phyloP scores from a whole-genome alignment of 1,140 invertebrate species.

The Melitaea cinxia region DNA sequence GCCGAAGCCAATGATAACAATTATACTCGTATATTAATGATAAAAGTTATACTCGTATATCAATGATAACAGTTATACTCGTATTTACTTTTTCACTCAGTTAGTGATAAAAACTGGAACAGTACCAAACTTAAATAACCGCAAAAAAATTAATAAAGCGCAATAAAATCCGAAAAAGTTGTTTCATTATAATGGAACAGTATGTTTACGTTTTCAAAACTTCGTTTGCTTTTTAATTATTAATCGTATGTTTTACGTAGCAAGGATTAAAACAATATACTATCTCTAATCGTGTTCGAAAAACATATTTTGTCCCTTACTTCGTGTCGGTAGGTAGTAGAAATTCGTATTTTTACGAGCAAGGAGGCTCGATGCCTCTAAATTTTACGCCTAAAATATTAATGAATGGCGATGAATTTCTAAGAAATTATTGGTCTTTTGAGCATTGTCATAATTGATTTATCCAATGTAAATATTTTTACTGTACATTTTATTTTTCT shows the following conservation, averaged over 20 bases:
- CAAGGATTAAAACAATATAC: neutral
- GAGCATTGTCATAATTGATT: conserved; percentile 8
- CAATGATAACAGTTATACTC: too few species aligned
- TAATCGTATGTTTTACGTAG: neutral
- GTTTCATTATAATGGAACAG: conserved; percentile 12
- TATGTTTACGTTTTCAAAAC: neutral
- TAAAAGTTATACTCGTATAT: too few species aligned
- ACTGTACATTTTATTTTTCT: neutral
- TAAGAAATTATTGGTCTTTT: conserved; percentile 14
- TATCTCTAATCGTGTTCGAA: neutral
- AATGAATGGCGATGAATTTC: conserved; percentile 23
- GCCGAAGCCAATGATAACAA: too few species aligned
- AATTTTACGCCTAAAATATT: conserved; percentile 23
- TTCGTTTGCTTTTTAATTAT: neutral
- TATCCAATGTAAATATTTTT: neutral
- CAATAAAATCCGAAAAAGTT: too few species aligned
- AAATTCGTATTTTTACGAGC: conserved; percentile 28
- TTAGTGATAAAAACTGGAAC: too few species aligned
- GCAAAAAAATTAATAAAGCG: too few species aligned
- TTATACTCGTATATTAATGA: too few species aligned
- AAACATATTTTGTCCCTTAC: conserved; percentile 25
- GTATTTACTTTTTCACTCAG: too few species aligned
- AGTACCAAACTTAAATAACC: neutral
- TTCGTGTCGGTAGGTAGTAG: conserved; percentile 23
- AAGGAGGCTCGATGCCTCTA: conserved; percentile 18